Percentiles rank a stretch among this genome's conserved stretches.
These are phyloP conservation scores for Sinonovacula constricta DNA, from an alignment of 1,140 invertebrate species.

Conservation along the genomic window DNA sequence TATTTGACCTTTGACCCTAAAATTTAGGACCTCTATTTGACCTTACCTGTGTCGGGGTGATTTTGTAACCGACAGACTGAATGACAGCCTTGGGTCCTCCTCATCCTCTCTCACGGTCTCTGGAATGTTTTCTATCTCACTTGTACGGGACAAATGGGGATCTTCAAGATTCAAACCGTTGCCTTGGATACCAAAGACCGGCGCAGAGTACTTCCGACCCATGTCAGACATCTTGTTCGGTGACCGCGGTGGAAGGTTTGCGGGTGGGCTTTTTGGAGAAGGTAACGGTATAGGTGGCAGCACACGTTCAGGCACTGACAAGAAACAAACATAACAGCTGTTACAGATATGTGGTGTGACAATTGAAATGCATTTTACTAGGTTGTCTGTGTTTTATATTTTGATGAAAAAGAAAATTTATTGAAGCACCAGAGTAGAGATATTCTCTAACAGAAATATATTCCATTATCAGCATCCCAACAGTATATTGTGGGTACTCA, in stretches of 20 bases:
- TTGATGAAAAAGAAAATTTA: too few species aligned
- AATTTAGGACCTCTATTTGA: too few species aligned
- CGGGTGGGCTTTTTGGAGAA: too few species aligned
- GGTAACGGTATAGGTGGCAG: too few species aligned
- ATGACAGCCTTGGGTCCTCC: conserved; percentile 33
- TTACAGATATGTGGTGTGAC: neutral
- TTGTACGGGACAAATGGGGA: conserved; percentile 62
- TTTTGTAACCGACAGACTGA: neutral
- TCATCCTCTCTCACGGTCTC: conserved; percentile 65
- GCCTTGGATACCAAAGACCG: conserved; percentile 57
- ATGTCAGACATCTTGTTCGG: conserved; percentile 15
- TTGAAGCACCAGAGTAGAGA: too few species aligned
- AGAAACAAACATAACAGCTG: neutral
- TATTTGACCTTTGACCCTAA: too few species aligned
- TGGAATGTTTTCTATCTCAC: conserved; percentile 75
- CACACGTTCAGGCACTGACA: neutral
- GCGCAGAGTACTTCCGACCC: conserved; percentile 71
- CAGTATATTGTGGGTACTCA: too few species aligned
- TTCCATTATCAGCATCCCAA: too few species aligned
- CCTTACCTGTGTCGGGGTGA: neutral
- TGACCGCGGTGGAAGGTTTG: neutral
- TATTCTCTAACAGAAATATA: too few species aligned
- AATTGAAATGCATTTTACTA: too few species aligned
- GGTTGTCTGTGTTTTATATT: too few species aligned
- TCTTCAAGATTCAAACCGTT: conserved; percentile 34